These are phyloP conservation scores for Vandiemenella viatica DNA, from an alignment of 2,888 invertebrate genomes.

Conservation along the genomic window DNA sequence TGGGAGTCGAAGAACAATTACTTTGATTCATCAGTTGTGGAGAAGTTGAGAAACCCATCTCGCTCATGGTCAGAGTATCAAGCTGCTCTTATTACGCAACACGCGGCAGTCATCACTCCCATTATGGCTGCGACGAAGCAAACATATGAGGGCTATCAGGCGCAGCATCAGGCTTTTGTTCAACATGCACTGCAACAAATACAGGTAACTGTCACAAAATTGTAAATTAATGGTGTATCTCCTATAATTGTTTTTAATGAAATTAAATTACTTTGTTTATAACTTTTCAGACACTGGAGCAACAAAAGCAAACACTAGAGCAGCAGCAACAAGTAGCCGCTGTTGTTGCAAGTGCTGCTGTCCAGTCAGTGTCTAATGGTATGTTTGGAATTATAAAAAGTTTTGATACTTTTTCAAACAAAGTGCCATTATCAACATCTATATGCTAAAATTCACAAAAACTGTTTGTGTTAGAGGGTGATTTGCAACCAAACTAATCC, in stretches of 20 bases:
- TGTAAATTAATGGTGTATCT: background rate
- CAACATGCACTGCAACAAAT: conserved; percentile 82
- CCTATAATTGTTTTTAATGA: background rate
- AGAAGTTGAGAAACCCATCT: conserved; percentile 73
- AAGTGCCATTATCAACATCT: too few relatives aligned
- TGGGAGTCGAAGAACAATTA: conserved; percentile 96
- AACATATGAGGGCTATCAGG: conserved; percentile 75
- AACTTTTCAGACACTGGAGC: conserved; percentile 38
- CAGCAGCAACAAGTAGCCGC: conserved; percentile 31
- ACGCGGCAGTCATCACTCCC: conserved; percentile 60
- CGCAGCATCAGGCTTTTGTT: conserved; percentile 91
- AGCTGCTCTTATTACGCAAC: conserved; percentile 64
- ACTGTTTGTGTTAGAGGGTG: too few relatives aligned
- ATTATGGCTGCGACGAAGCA: conserved; percentile 66
- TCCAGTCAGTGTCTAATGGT: too few relatives aligned
- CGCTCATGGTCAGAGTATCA: conserved; percentile 82
- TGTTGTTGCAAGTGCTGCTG: conserved; percentile 1
- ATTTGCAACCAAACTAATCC: too few relatives aligned
- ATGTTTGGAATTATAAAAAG: background rate
- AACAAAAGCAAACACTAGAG: conserved; percentile 55
- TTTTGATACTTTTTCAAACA: too few relatives aligned
- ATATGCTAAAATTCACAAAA: too few relatives aligned
- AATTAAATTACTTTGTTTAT: too few relatives aligned
- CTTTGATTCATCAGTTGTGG: conserved; percentile 65
- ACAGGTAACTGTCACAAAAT: conserved; percentile 34